Evolutionary conservation across 2,113 vertebrate species (phyloP).

Genomic region (Ctenomys sociabilis): DNA sequence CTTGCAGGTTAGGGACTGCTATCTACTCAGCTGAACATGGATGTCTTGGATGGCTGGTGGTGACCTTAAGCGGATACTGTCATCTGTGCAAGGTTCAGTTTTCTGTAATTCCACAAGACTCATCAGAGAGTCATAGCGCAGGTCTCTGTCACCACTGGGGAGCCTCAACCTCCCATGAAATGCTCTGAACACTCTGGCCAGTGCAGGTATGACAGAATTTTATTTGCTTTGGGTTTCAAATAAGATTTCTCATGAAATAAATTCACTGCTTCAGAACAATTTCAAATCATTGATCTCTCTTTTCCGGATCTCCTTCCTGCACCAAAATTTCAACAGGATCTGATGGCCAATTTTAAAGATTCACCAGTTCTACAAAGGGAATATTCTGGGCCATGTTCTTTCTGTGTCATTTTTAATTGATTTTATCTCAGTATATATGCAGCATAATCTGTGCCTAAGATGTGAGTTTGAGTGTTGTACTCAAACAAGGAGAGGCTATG

Average conservation of each 20-base stretch:
- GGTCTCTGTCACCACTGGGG: background rate
- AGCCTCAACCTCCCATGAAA: background rate
- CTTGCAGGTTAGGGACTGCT: background rate
- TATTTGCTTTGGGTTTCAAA: constrained; percentile 32
- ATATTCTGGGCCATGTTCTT: background rate
- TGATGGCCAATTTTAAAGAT: background rate
- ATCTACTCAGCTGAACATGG: background rate
- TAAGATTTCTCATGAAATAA: constrained; percentile 2
- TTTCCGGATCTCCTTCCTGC: background rate
- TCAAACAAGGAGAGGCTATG: background rate
- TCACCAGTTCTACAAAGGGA: background rate
- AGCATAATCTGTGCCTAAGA: background rate
- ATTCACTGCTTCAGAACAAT: background rate
- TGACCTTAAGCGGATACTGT: background rate
- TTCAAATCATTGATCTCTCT: background rate
- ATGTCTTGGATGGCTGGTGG: background rate
- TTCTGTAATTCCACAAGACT: background rate
- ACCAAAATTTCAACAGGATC: background rate
- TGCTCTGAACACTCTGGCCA: background rate
- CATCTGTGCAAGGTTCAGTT: background rate
- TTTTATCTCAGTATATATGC: background rate
- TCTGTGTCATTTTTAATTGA: background rate
- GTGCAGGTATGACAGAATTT: background rate
- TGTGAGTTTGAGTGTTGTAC: background rate
- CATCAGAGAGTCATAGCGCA: background rate